Evolutionary conservation across 2,888 invertebrate genomes (phyloP).

Genomic region (Pristionchus fissidentatus): DNA sequence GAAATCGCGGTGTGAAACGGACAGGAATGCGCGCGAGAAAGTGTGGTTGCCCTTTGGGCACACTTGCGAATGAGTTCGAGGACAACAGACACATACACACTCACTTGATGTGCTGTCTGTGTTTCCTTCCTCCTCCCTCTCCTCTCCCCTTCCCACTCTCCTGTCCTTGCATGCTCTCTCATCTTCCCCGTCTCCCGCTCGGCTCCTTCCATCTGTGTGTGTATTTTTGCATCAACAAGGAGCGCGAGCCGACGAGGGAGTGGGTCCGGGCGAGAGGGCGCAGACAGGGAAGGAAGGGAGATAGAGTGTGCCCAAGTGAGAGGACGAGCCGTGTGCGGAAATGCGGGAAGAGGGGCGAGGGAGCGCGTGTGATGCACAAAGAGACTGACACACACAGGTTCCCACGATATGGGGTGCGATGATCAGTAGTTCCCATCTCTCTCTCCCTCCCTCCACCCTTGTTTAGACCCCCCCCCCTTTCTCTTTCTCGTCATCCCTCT

Average conservation of each 20-base stretch:
- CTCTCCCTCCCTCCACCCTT: neutral
- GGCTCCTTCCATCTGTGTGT: constrained; percentile 19
- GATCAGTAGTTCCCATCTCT: neutral
- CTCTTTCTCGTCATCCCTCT: neutral
- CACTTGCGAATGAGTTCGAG: neutral
- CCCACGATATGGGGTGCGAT: constrained; percentile 22
- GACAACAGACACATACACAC: neutral
- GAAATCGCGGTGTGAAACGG: neutral
- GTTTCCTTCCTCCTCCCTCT: neutral
- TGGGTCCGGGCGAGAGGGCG: neutral
- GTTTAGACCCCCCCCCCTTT: neutral
- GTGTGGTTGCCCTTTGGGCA: neutral
- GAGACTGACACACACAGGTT: constrained; percentile 47
- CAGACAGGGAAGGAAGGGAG: neutral
- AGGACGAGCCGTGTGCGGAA: neutral
- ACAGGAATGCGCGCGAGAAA: neutral
- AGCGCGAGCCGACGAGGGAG: constrained; percentile 4
- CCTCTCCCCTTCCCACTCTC: neutral
- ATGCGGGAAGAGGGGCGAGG: constrained; percentile 7
- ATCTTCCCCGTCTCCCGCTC: neutral
- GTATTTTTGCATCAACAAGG: constrained; percentile 49
- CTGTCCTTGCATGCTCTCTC: neutral
- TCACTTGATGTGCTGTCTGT: neutral
- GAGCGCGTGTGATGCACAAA: constrained; percentile 42
- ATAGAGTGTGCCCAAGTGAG: constrained; percentile 8